Percentiles rank a stretch among this genome's conserved stretches.
These are phyloP conservation scores for Amphipoea oculea DNA, from an alignment of 2,888 invertebrate species.

Conservation along the genomic window DNA sequence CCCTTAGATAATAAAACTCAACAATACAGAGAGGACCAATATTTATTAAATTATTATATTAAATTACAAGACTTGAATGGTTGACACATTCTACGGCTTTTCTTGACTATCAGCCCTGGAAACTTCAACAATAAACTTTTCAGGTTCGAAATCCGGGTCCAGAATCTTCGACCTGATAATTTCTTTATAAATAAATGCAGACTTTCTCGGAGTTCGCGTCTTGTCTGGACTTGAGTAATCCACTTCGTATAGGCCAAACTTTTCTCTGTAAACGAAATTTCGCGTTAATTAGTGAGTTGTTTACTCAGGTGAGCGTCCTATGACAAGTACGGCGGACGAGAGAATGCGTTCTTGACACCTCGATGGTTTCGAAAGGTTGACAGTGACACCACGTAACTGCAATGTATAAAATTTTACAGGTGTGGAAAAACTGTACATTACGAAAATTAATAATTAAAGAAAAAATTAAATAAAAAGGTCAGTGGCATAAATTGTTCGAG, in stretches of 20 bases:
- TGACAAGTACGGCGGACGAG: no score
- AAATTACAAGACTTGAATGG: not conserved
- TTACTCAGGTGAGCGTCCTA: not conserved
- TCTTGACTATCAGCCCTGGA: slow-evolving; percentile 38
- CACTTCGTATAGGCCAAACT: slow-evolving; percentile 93
- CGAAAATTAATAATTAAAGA: no score
- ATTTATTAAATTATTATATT: not conserved
- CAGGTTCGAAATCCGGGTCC: slow-evolving; percentile 79
- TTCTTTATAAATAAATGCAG: slow-evolving; percentile 86
- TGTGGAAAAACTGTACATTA: no score
- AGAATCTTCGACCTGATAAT: slow-evolving; percentile 84
- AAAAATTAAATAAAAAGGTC: no score
- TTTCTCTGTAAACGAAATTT: slow-evolving; percentile 86
- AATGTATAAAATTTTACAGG: no score
- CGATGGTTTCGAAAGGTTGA: no score
- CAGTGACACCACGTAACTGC: no score
- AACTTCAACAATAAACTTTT: slow-evolving; percentile 67
- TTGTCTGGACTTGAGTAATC: slow-evolving; percentile 91
- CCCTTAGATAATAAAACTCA: not conserved
- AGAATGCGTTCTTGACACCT: no score
- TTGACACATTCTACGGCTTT: slow-evolving; percentile 1
- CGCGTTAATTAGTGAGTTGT: not conserved
- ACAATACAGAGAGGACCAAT: not conserved
- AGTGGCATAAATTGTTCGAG: no score
- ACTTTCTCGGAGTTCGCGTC: slow-evolving; percentile 91